Conservation (phyloP, 2,797 vertebrate species). For the Melanotaenia trifasciata region DNA sequence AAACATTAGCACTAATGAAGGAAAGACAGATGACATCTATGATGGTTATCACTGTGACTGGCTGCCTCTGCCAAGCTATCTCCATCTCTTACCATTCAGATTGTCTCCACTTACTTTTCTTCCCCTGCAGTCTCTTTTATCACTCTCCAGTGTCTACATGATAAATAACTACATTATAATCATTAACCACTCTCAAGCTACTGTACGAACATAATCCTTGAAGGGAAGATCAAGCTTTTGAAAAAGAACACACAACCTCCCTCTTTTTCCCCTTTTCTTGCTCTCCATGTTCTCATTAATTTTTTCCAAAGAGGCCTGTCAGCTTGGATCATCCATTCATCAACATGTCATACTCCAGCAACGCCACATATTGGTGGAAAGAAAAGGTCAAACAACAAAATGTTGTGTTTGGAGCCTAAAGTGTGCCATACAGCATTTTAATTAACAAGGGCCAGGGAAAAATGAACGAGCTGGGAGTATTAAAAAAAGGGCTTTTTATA, state of each 20-base stretch:
- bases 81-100: conserved; percentile 21
- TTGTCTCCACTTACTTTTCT: conserved; percentile 5
- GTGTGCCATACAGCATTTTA: conserved; percentile 82
- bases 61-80: conserved; percentile 23
- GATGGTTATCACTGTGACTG: conserved; percentile 35
- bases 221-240: conserved; percentile 33
- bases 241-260: conserved; percentile 38
- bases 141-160: conserved; percentile 46
- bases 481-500: conserved; percentile 57
- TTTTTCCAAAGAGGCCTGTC: conserved; percentile 74
- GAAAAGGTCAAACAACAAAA: conserved; percentile 81
- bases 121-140: conserved; percentile 11
- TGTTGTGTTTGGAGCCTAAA: conserved; percentile 76
- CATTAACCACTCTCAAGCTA: conserved; percentile 51
- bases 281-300: conserved; percentile 73
- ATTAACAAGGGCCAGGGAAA: conserved; percentile 76
- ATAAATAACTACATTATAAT: conserved; percentile 61
- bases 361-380: conserved; percentile 61
- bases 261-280: conserved; percentile 41
- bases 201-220: conserved; percentile 38
- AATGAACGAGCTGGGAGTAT: conserved; percentile 68
- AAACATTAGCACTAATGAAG: conserved; percentile 57
- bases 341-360: conserved; percentile 64
- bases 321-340: conserved; percentile 78
- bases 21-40: conserved; percentile 44